Evolutionary conservation across 2,113 vertebrate species (phyloP), one percentile per base, ranked within the genome.

Genomic region (Anoura caudifer): DNA sequence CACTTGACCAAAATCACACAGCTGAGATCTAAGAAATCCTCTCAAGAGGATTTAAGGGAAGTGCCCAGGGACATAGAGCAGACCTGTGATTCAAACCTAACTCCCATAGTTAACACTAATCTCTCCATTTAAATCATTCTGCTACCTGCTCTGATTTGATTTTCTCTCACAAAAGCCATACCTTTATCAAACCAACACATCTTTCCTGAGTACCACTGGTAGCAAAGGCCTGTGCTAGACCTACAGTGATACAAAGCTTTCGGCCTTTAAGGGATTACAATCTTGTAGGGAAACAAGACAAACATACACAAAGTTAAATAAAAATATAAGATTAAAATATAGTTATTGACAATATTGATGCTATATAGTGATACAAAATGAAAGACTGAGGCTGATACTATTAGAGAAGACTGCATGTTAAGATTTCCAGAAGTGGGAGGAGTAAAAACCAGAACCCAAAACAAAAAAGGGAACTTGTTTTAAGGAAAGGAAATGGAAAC

Each of bases 141-240:
- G 31, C 16, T 86, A 82, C 43, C 43, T 88, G 76, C 45, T 87
- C 92, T 90, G 63, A 84, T 86, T 87, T 73, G 1, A 45, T 89
- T 93, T 96, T 87, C 56, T 95, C 65, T 91, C 81, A 90, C 52
- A 90, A 93, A 92, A 94, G 75, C 38, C 89, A 79, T 26, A 47
- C 15, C 56, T 91, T 90, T 84, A 90, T 73, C 54, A 95, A 97
- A 93, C 9, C 11, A 91, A 91, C 54, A 47, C 11, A 93, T 69
- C 83, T 73, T 61, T 77, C 83, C n/a, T 90, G 24, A 94, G 38
- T 67, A 84, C 1, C 69, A 14, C 33, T 33, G 31, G 24, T 72
- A 13, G 59, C 36, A 89, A 93, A 89, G 67, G 7, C n/a, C 59
- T 56, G 56, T 36, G 45, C 8, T 59, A 56, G 14, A 31, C 7